Conservation (phyloP, 2,797 vertebrate species). For the Nannoperca australis region DNA sequence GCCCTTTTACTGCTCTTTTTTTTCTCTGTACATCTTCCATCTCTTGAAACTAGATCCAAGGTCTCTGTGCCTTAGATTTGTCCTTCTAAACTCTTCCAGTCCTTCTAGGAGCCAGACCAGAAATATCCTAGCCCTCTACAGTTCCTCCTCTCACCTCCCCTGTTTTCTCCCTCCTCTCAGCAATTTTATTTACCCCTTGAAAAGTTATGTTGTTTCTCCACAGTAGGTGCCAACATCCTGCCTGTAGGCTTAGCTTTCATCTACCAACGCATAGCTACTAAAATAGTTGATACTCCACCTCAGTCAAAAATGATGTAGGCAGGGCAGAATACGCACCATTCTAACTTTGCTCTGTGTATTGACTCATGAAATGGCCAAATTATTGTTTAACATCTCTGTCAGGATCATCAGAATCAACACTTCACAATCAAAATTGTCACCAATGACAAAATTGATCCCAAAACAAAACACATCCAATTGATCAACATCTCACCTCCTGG, state of each 20-base stretch:
- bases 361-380: slow-evolving; percentile 34
- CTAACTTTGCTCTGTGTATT: slow-evolving; percentile 31
- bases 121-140: slow-evolving; percentile 65
- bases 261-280: slow-evolving; percentile 77
- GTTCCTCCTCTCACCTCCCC: slow-evolving; percentile 60
- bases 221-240: slow-evolving; percentile 70
- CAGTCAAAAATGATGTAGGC: slow-evolving; percentile 79
- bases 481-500: slow-evolving; percentile 85
- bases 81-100: slow-evolving; percentile 62
- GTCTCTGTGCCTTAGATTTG: slow-evolving; percentile 42
- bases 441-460: background rate
- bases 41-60: slow-evolving; percentile 60
- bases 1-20: slow-evolving; percentile 38
- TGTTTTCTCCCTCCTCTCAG: slow-evolving; percentile 56
- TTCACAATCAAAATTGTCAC: background rate
- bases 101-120: slow-evolving; percentile 51
- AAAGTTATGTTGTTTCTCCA: slow-evolving; percentile 65
- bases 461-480: background rate
- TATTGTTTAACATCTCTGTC: slow-evolving; percentile 22
- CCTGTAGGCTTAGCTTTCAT: slow-evolving; percentile 83
- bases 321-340: slow-evolving; percentile 37
- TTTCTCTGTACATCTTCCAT: slow-evolving; percentile 56
- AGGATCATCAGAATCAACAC: background rate
- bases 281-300: slow-evolving; percentile 80
- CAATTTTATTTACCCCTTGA: slow-evolving; percentile 70